Conservation (phyloP, 2,888 invertebrate species). For the Dione vanillae region DNA sequence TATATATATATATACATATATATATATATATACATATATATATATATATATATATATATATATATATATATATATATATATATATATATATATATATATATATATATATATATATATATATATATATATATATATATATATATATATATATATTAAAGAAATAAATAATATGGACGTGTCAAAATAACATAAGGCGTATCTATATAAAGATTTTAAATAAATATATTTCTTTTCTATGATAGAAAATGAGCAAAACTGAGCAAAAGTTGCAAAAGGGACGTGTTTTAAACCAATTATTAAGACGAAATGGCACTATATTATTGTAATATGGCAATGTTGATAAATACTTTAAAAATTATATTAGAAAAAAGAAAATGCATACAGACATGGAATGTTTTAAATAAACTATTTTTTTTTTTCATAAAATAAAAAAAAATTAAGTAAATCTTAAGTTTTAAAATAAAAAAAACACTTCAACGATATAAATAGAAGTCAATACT, state of each 20-base stretch:
- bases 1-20: too few relatives aligned
- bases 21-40: too few relatives aligned
- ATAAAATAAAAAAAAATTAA: background rate
- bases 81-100: too few relatives aligned
- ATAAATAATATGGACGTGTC: constrained; percentile 6
- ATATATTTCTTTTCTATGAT: background rate
- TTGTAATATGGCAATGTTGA: constrained; percentile 4
- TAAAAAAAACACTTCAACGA: background rate
- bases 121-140: too few relatives aligned
- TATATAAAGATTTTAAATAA: background rate
- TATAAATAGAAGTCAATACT: constrained; percentile 1
- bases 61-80: too few relatives aligned
- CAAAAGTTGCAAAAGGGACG: constrained; percentile 8
- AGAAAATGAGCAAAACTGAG: constrained; percentile 24
- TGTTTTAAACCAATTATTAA: constrained; percentile 9
- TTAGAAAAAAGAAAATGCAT: constrained; percentile 3
- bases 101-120: too few relatives aligned
- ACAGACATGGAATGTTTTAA: constrained; percentile 10
- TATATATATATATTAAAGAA: background rate
- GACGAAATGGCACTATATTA: constrained; percentile 19
- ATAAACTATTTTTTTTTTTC: background rate
- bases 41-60: too few relatives aligned
- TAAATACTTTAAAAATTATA: background rate
- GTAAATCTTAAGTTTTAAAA: background rate
- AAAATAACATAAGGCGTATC: background rate